Percentiles rank a stretch among this genome's conserved stretches.
Conservation (phyloP, 2,888 invertebrate species). For the Cataglyphis cursor region DNA sequence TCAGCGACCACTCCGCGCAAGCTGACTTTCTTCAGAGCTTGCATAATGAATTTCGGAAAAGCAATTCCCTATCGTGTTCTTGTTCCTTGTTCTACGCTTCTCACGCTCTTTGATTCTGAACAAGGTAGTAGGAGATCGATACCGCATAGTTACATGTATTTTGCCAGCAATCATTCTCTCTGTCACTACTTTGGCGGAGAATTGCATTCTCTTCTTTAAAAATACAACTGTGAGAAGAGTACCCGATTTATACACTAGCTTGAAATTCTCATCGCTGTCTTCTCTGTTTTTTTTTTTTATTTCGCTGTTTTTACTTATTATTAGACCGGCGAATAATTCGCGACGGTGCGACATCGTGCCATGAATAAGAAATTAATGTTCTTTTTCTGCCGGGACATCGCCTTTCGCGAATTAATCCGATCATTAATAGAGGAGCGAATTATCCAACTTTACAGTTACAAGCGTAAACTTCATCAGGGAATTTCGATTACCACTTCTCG, state of each 20-base stretch:
- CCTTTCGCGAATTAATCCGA: slow-evolving; percentile 68
- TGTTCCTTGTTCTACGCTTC: slow-evolving; percentile 11
- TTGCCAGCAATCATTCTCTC: slow-evolving; percentile 48
- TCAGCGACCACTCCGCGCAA: slow-evolving; percentile 49
- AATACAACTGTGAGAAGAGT: slow-evolving; percentile 14
- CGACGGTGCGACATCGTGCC: slow-evolving; percentile 65
- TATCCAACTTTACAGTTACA: slow-evolving; percentile 74
- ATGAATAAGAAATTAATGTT: slow-evolving; percentile 77
- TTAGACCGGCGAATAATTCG: slow-evolving; percentile 62
- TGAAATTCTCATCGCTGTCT: background rate
- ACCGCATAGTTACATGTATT: slow-evolving; percentile 71
- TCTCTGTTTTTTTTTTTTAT: background rate
- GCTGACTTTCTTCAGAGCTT: slow-evolving; percentile 52
- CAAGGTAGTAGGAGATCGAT: slow-evolving; percentile 37
- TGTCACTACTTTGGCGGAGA: background rate
- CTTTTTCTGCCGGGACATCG: slow-evolving; percentile 54
- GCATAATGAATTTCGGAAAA: slow-evolving; percentile 73
- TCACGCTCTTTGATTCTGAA: slow-evolving; percentile 35
- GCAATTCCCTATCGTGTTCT: slow-evolving; percentile 43
- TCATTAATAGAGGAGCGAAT: slow-evolving; percentile 72
- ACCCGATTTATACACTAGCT: background rate
- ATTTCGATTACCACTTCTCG: slow-evolving; percentile 76
- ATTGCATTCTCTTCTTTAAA: slow-evolving; percentile 24
- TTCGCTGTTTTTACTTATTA: slow-evolving; percentile 49
- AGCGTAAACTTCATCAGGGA: slow-evolving; percentile 76